These are phyloP conservation scores for Synanthedon vespiformis DNA, from an alignment of 2,888 invertebrate species.

Conservation along the genomic window DNA sequence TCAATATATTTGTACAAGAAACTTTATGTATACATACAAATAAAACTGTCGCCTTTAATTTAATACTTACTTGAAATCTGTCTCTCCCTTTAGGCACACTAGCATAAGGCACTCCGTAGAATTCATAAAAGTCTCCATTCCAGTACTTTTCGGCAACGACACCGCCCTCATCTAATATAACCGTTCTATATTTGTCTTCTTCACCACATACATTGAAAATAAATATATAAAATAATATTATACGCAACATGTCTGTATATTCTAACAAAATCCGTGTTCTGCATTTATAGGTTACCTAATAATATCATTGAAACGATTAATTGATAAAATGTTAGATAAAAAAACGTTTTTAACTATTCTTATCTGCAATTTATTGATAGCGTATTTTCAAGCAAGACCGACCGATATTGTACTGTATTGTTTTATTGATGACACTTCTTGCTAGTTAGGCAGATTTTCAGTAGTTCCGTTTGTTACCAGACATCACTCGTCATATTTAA, in stretches of 20 bases:
- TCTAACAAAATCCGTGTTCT: conserved; percentile 4
- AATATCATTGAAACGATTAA: background rate
- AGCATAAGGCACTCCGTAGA: conserved; percentile 53
- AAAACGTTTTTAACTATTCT: too few species aligned
- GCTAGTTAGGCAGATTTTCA: background rate
- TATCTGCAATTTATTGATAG: too few species aligned
- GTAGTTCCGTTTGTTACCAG: background rate
- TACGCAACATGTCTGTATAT: conserved; percentile 24
- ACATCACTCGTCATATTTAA: background rate
- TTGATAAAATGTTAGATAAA: conserved; percentile 3
- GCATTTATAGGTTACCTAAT: background rate
- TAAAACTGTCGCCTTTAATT: too few species aligned
- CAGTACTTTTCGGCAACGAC: conserved; percentile 47
- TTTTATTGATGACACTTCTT: background rate
- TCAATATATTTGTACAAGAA: background rate
- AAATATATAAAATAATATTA: conserved; percentile 20
- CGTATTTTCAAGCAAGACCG: too few species aligned
- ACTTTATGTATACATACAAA: background rate
- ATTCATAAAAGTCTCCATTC: conserved; percentile 55
- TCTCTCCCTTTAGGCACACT: conserved; percentile 42
- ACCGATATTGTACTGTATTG: too few species aligned
- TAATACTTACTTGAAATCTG: conserved; percentile 36
- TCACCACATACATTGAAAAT: conserved; percentile 15
- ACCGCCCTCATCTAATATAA: conserved; percentile 35
- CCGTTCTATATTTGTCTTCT: conserved; percentile 21